Evolutionary conservation across 2,797 vertebrate genomes (phyloP), one percentile per base, ranked within the genome.

Genomic region (Sebastes wilsoni): DNA sequence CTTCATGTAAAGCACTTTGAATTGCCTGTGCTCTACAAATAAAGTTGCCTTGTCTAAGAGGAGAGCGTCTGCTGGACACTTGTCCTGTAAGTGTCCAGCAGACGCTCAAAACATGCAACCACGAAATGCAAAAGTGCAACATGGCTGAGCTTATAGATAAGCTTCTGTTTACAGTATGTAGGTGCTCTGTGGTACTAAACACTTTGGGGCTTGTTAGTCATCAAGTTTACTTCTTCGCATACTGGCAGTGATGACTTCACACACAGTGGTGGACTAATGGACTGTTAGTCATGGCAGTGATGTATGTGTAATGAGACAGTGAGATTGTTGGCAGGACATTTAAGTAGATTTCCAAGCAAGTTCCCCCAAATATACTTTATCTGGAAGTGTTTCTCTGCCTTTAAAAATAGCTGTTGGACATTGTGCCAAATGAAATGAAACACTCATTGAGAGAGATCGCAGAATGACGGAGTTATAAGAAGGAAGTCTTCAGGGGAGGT

Each of bases 201-300:
- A 65, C 36, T 42, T 66, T 64, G 72, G 55, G 79, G 56, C 66
- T 77, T 74, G 71, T 87, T 80, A 87, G 58, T 87, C 75, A 87
- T 64, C 46, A 42, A 38, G 80, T 85, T 88, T 67, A 84, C 54
- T 81, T 82, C 61, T 74, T 64, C 74, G 80, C 78, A 77, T 88
- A 67, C 66, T 72, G 79, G 72, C 66, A 77, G 68, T 34, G 67
- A 81, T 84, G 71, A 90, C 54, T 54, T 81, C 82, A 89, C 61
- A 78, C 77, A 82, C 58, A 80, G 25, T 64, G 59, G 71, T 79
- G 62, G 60, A 25, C 65, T 73, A 81, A 81, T 78, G 60, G 49
- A 73, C 60, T 46, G 55, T 87, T 87, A 85, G 52, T 89, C 84
- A 81, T 32, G 54, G 62, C 25, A 60, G 32, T 69, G 74, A 87